Conservation (phyloP, 2,797 vertebrate genomes). For the Lacerta agilis region DNA sequence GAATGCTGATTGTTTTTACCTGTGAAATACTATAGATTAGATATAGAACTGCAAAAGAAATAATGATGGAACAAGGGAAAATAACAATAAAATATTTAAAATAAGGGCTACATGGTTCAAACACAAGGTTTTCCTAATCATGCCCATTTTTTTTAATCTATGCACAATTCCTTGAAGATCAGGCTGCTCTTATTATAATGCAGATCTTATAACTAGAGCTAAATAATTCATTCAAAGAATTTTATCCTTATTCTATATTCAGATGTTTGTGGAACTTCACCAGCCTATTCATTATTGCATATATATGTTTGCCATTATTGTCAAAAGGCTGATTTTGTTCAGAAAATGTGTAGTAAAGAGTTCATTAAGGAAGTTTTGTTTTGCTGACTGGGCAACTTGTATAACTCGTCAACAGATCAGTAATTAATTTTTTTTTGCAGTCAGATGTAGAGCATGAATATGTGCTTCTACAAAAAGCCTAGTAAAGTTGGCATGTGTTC, state of each 20-base stretch:
- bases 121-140: neutral
- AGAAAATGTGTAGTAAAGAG: neutral
- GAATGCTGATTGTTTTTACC: neutral
- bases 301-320: neutral
- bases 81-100: slow-evolving; percentile 15
- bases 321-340: slow-evolving; percentile 7
- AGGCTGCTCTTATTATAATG: slow-evolving; percentile 3
- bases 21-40: neutral
- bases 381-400: neutral
- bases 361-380: slow-evolving; percentile 14
- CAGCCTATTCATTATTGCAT: slow-evolving; percentile 7
- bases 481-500: neutral
- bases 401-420: neutral
- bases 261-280: slow-evolving; percentile 1
- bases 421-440: neutral
- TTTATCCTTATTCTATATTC: neutral
- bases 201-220: neutral
- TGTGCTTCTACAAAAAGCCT: neutral
- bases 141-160: neutral
- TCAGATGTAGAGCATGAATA: neutral
- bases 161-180: slow-evolving; percentile 5
- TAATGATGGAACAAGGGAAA: neutral
- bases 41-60: neutral
- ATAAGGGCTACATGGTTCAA: neutral
- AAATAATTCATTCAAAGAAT: slow-evolving; percentile 28